Evolutionary conservation across 2,797 vertebrate species (phyloP).

Genomic region (Sorex maritimensis): DNA sequence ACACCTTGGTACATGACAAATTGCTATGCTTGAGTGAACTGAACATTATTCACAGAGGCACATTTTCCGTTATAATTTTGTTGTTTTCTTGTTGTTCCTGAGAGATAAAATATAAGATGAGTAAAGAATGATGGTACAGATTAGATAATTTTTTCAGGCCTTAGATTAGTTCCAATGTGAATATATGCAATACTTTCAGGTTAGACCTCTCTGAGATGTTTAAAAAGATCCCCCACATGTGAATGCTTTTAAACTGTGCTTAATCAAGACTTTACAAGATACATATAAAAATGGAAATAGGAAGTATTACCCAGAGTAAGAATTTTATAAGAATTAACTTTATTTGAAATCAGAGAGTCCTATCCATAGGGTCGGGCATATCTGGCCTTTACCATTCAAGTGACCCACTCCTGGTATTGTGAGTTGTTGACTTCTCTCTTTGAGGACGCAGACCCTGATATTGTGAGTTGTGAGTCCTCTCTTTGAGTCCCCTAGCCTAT

Average conservation of each 20-base stretch:
- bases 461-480: background rate
- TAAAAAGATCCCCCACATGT: background rate
- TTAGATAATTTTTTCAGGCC: background rate
- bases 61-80: conserved; percentile 10
- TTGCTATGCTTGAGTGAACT: background rate
- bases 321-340: background rate
- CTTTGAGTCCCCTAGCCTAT: background rate
- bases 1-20: background rate
- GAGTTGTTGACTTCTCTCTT: no score
- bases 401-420: no score
- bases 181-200: background rate
- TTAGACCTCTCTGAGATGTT: background rate
- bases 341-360: background rate
- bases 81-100: conserved; percentile 26
- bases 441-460: no score
- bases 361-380: background rate
- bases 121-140: background rate
- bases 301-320: background rate
- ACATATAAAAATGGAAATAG: no score
- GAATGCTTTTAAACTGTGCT: background rate
- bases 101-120: background rate
- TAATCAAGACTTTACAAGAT: background rate
- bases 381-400: no score
- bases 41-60: conserved; percentile 25
- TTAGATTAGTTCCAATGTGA: background rate